These are phyloP conservation scores for Pteria penguin DNA, from an alignment of 2,888 invertebrate species.

Conservation along the genomic window DNA sequence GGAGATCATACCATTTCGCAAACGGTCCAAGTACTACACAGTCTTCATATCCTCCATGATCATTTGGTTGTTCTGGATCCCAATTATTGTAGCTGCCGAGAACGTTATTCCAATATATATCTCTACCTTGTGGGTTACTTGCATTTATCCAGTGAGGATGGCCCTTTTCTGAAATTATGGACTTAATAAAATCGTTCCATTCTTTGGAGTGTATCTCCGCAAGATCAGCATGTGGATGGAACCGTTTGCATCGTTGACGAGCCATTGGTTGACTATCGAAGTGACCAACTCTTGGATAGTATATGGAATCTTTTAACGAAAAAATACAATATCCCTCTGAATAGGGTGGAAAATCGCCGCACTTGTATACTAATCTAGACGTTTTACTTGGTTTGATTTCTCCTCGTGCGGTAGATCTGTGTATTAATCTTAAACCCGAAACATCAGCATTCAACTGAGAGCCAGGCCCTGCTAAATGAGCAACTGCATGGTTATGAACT, in stretches of 20 bases:
- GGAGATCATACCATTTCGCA: slow-evolving; percentile 42
- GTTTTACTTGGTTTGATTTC: slow-evolving; percentile 25
- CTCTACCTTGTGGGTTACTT: slow-evolving; percentile 28
- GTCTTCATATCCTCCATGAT: slow-evolving; percentile 38
- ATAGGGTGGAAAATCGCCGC: slow-evolving; percentile 25
- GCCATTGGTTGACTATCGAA: slow-evolving; percentile 33
- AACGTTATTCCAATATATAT: slow-evolving; percentile 31
- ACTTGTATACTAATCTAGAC: slow-evolving; percentile 32
- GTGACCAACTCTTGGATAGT: slow-evolving; percentile 29
- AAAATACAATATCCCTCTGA: slow-evolving; percentile 39
- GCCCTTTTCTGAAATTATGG: slow-evolving; percentile 23
- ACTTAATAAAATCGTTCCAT: slow-evolving; percentile 34
- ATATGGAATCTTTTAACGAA: slow-evolving; percentile 44
- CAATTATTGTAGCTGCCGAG: slow-evolving; percentile 30
- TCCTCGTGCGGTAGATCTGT: slow-evolving; percentile 32
- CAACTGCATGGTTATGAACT: slow-evolving; percentile 41
- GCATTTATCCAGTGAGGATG: slow-evolving; percentile 46
- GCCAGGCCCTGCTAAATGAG: slow-evolving; percentile 42
- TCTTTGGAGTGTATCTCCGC: slow-evolving; percentile 28
- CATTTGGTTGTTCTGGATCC: slow-evolving; percentile 41
- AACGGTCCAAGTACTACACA: slow-evolving; percentile 41
- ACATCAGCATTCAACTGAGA: slow-evolving; percentile 33
- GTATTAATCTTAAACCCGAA: slow-evolving; percentile 39
- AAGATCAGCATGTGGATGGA: slow-evolving; percentile 37
- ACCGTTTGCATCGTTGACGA: slow-evolving; percentile 28